These are phyloP conservation scores for Lacerta bilineata DNA, from an alignment of 2,797 vertebrate genomes.

Conservation along the genomic window DNA sequence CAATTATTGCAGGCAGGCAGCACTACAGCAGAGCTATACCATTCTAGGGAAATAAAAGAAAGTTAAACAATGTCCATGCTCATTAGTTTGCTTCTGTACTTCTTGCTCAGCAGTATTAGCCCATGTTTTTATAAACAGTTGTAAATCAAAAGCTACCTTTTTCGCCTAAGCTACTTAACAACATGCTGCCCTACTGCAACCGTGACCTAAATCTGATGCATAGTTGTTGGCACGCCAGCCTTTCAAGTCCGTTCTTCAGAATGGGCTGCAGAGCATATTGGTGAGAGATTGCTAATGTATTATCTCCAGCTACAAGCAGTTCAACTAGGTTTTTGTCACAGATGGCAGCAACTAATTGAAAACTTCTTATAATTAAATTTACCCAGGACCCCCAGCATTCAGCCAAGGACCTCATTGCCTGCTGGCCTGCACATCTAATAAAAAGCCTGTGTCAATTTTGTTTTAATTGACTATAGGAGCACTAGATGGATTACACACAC, in stretches of 20 bases:
- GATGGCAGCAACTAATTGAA: conserved; percentile 32
- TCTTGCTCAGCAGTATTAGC: conserved; percentile 3
- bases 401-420: conserved; percentile 13
- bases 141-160: conserved; percentile 25
- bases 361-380: conserved; percentile 40
- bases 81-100: neutral
- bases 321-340: neutral
- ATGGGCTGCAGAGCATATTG: neutral
- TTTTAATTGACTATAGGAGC: conserved; percentile 22
- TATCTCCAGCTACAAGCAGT: conserved; percentile 4
- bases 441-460: conserved; percentile 31
- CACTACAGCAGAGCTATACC: neutral
- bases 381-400: conserved; percentile 25
- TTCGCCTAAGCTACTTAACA: neutral
- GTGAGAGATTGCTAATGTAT: neutral
- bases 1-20: neutral
- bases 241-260: accelerated
- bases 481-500: neutral
- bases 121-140: neutral
- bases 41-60: neutral
- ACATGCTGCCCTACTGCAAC: neutral
- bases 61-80: neutral
- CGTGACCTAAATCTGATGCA: conserved; percentile 14
- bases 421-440: conserved; percentile 22
- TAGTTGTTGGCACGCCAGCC: neutral